Percentiles rank a stretch among this genome's conserved stretches.
Conservation (phyloP, 2,113 vertebrate species). For the Crotalus helleri region DNA sequence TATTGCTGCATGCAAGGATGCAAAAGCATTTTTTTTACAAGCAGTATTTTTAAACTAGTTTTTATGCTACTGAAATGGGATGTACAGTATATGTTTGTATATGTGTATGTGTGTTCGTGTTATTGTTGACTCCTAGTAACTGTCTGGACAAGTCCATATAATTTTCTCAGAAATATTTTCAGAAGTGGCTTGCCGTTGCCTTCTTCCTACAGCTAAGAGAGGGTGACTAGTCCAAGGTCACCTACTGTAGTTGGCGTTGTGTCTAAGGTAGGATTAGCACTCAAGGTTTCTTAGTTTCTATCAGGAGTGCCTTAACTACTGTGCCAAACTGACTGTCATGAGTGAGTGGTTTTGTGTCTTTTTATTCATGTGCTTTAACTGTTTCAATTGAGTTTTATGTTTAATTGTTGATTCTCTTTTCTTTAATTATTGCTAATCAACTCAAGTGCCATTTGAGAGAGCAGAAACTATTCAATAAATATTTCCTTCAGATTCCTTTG, state of each 20-base stretch:
- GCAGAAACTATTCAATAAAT: neutral
- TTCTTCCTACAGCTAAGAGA: neutral
- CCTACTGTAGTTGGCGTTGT: neutral
- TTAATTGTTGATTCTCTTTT: neutral
- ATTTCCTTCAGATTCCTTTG: neutral
- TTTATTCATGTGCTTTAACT: neutral
- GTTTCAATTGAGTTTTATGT: neutral
- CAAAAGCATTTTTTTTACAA: neutral
- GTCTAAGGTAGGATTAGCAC: neutral
- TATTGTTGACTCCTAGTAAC: neutral
- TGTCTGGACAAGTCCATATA: neutral
- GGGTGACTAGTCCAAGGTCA: neutral
- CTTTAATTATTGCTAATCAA: neutral
- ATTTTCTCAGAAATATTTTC: neutral
- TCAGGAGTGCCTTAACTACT: neutral
- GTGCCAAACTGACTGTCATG: neutral
- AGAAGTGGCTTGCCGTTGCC: neutral
- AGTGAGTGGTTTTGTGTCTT: neutral
- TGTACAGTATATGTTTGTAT: neutral
- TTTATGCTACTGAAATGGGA: neutral
- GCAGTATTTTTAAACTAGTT: neutral
- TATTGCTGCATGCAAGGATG: neutral
- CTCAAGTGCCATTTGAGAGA: neutral
- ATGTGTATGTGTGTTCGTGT: neutral
- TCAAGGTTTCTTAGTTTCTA: neutral